Conservation (phyloP, 2,113 vertebrate species). For the Forbesichthys agassizii region DNA sequence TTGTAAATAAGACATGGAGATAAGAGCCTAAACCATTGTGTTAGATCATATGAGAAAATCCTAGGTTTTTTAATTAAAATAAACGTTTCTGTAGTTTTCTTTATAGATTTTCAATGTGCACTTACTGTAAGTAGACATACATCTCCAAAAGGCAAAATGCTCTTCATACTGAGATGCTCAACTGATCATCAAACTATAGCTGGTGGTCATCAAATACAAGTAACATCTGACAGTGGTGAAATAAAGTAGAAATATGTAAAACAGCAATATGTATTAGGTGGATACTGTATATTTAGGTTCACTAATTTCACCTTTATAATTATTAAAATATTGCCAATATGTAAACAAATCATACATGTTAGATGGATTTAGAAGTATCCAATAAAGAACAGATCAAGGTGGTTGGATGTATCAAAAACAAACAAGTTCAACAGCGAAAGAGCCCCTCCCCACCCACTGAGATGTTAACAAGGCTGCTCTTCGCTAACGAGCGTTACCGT, state of each 20-base stretch:
- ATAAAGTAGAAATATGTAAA: too few relatives aligned
- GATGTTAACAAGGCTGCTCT: constrained; percentile 20
- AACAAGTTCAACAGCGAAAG: neutral
- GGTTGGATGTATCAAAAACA: neutral
- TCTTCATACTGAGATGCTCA: too few relatives aligned
- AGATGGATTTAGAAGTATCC: neutral
- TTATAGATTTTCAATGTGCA: too few relatives aligned
- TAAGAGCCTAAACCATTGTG: neutral
- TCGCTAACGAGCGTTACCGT: constrained; percentile 64
- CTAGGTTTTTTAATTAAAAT: neutral
- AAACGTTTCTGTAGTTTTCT: neutral
- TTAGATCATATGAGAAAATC: neutral
- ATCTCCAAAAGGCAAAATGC: too few relatives aligned
- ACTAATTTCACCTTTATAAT: too few relatives aligned
- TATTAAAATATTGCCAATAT: neutral
- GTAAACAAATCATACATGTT: neutral
- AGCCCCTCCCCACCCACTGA: constrained; percentile 26
- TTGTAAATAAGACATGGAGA: constrained; percentile 32
- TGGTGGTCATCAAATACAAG: too few relatives aligned
- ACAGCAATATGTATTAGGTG: too few relatives aligned
- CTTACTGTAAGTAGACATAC: too few relatives aligned
- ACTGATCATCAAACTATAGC: too few relatives aligned
- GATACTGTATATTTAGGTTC: neutral
- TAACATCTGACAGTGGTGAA: too few relatives aligned
- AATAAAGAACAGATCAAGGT: constrained; percentile 28